Evolutionary conservation across 2,888 invertebrate genomes (phyloP), one percentile per base, ranked within the genome.

Genomic region (Muschampia plurimacula): DNA sequence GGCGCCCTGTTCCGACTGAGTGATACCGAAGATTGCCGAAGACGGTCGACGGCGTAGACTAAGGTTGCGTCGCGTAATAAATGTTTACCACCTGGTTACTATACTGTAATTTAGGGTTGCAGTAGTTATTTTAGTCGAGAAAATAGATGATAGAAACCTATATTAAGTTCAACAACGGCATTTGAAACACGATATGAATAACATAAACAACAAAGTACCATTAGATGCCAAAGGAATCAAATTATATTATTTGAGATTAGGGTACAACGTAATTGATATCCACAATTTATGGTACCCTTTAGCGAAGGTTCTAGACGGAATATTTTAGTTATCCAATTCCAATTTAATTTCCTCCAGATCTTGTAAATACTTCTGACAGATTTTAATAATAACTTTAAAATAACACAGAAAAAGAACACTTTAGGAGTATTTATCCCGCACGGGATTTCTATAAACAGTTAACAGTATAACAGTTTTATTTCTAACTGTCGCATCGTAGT

Each of bases 201-300:
- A 5, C 15, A n/a, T 15, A 7, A 49, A 49, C 49, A 41, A n/a
- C 49, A 5, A 49, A 49, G 49, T 49, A 49, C 49, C 7, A 15
- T n/a, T 49, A 15, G 49, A 49, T 49, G 7, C n/a, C 49, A n/a
- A 6, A n/a, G 5, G 49, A 49, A 49, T n/a, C 15, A 49, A n/a
- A 49, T 49, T 49, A 9, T n/a, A n/a, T 49, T 49, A 49, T 49
- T n/a, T 49, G 49, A 49, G 49, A 49, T 49, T 13, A 49, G 49
- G 49, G 49, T 49, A n/a, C 49, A 52, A 10, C 15, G 52, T 49
- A 49, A 52, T 52, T 52, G 15, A 52, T 52, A 52, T 52, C 52
- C 7, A 15, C 52, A 15, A 52, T 15, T 52, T 15, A 7, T n/a
- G n/a, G 15, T 15, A 15, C 52, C 52, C 52, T 52, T 52, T 15